phyloP scores from a whole-genome alignment of 2,797 vertebrate genomes.

The Gephyroberyx darwinii region DNA sequence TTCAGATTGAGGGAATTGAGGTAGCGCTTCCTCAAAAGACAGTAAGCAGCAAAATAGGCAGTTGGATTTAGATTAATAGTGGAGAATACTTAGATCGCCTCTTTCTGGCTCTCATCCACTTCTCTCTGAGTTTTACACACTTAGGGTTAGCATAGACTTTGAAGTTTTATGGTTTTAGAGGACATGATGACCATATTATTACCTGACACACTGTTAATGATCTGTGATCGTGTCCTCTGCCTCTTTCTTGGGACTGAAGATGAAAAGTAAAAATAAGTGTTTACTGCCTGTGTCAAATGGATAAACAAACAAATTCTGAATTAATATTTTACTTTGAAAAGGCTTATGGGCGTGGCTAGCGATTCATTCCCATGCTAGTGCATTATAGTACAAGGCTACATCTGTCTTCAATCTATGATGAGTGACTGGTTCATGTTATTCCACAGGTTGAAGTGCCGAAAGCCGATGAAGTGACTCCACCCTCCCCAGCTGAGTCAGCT shows the following conservation, averaged over 20 bases:
- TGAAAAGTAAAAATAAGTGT: too few relatives aligned
- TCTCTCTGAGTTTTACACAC: slow-evolving; percentile 22
- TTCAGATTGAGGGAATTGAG: slow-evolving; percentile 32
- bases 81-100: slow-evolving; percentile 33
- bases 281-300: too few relatives aligned
- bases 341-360: too few relatives aligned
- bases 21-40: slow-evolving; percentile 43
- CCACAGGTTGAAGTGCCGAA: slow-evolving; percentile 66
- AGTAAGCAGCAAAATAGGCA: background rate
- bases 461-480: slow-evolving; percentile 25
- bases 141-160: slow-evolving; percentile 39
- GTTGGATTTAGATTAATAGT: slow-evolving; percentile 20
- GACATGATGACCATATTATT: slow-evolving; percentile 25
- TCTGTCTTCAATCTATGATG: background rate
- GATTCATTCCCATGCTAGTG: too few relatives aligned
- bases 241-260: too few relatives aligned
- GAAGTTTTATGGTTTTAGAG: slow-evolving; percentile 20
- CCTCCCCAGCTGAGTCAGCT: slow-evolving; percentile 24
- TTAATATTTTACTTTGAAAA: too few relatives aligned
- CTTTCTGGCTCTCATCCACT: background rate
- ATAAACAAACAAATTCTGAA: too few relatives aligned
- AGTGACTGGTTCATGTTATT: background rate
- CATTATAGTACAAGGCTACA: too few relatives aligned
- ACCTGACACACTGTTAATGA: background rate
- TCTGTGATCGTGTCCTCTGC: too few relatives aligned